Evolutionary conservation across 1,140 invertebrate species (phyloP).

Genomic region (Ostrea denselamellosa): DNA sequence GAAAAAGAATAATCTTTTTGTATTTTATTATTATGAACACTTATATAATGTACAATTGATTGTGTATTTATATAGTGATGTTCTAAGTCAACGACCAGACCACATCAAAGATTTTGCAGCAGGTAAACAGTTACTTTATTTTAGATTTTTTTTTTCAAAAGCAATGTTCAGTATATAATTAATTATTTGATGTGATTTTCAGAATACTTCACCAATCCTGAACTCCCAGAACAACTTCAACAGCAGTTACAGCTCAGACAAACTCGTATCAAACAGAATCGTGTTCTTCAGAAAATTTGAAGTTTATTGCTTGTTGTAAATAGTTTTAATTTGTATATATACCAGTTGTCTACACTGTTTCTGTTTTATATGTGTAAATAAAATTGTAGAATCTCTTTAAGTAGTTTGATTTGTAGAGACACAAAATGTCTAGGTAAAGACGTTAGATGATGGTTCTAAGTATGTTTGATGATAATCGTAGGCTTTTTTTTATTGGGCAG

Average conservation of each 20-base stretch:
- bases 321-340: not conserved
- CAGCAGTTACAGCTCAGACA: conserved; percentile 71
- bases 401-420: not conserved
- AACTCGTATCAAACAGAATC: conserved; percentile 70
- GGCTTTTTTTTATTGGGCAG: too few relatives aligned
- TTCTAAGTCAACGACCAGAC: conserved; percentile 71
- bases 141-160: not conserved
- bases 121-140: conserved; percentile 57
- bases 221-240: conserved; percentile 68
- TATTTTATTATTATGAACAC: too few relatives aligned
- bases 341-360: not conserved
- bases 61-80: conserved; percentile 68
- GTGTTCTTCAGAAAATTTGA: conserved; percentile 71
- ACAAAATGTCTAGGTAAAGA: too few relatives aligned
- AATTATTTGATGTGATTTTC: conserved; percentile 53
- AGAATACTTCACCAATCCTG: conserved; percentile 74
- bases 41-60: not conserved
- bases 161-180: not conserved
- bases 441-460: too few relatives aligned
- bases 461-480: too few relatives aligned
- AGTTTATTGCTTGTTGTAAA: not conserved
- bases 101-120: conserved; percentile 77
- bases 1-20: too few relatives aligned
- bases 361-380: not conserved
- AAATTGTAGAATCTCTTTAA: conserved; percentile 4